Evolutionary conservation across 2,797 vertebrate genomes (phyloP).

Genomic region (Vultur gryphus): DNA sequence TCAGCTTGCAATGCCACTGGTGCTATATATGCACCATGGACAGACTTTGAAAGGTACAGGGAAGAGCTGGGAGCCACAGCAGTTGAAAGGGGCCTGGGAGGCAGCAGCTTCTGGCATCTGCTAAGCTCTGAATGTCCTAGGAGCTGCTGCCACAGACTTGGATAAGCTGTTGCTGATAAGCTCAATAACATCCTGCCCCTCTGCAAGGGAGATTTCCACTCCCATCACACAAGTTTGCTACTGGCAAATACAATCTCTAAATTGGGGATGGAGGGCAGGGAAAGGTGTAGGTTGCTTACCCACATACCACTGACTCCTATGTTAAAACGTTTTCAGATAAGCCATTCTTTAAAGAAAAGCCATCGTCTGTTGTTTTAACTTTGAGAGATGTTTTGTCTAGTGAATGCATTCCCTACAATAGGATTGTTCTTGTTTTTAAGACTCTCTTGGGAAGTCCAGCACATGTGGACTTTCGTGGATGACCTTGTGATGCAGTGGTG

Average conservation of each 20-base stretch:
- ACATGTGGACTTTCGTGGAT: background rate
- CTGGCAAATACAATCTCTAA: background rate
- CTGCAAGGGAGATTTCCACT: background rate
- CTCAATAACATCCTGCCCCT: background rate
- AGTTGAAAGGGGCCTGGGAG: background rate
- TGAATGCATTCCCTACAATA: background rate
- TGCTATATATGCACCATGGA: fast-evolving
- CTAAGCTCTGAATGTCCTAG: background rate
- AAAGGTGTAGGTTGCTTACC: background rate
- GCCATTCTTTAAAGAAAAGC: background rate
- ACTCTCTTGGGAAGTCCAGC: background rate
- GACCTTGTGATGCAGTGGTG: background rate
- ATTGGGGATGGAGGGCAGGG: background rate
- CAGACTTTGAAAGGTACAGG: background rate
- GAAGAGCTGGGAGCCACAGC: background rate
- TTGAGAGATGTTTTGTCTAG: constrained; percentile 4
- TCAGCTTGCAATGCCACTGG: background rate
- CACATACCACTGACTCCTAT: background rate
- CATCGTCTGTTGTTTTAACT: background rate
- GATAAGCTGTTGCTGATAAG: background rate
- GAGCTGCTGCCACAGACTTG: background rate
- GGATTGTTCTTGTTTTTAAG: background rate
- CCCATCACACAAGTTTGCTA: background rate
- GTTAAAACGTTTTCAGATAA: background rate
- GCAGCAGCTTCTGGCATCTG: background rate